Evolutionary conservation across 1,140 invertebrate genomes (phyloP).

Genomic region (Ladona fulva): DNA sequence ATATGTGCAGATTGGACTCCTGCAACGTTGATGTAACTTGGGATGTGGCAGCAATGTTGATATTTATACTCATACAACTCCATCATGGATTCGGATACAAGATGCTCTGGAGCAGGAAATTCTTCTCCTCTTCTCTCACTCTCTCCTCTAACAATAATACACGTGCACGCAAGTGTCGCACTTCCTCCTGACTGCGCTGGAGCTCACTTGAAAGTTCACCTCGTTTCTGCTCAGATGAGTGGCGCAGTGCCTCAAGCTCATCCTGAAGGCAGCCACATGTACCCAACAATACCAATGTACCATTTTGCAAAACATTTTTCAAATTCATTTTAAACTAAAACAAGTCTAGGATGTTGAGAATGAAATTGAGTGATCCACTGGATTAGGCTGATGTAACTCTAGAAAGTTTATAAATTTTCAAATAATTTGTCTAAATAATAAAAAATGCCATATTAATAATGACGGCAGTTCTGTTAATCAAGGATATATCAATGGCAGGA

Average conservation of each 20-base stretch:
- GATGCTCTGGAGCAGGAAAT: neutral
- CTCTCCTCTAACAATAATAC: slow-evolving; percentile 51
- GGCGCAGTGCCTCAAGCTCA: slow-evolving; percentile 54
- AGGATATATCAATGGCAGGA: too few species aligned
- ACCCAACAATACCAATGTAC: slow-evolving; percentile 17
- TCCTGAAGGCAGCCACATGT: slow-evolving; percentile 43
- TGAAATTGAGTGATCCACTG: too few species aligned
- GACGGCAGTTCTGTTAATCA: too few species aligned
- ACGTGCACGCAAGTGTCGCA: slow-evolving; percentile 52
- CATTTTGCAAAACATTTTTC: slow-evolving; percentile 18
- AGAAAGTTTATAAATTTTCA: too few species aligned
- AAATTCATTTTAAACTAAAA: slow-evolving; percentile 17
- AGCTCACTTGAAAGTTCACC: slow-evolving; percentile 46
- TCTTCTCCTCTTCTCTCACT: slow-evolving; percentile 23
- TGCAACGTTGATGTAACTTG: neutral
- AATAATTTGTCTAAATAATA: too few species aligned
- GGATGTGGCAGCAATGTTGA: neutral
- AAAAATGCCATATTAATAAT: too few species aligned
- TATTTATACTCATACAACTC: neutral
- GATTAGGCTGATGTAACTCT: too few species aligned
- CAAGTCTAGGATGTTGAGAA: slow-evolving; percentile 11
- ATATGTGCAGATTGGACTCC: neutral
- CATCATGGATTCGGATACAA: neutral
- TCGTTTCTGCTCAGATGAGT: slow-evolving; percentile 51
- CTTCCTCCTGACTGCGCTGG: slow-evolving; percentile 51